phyloP scores from a whole-genome alignment of 1,140 invertebrate genomes.

The Lithobius niger region DNA sequence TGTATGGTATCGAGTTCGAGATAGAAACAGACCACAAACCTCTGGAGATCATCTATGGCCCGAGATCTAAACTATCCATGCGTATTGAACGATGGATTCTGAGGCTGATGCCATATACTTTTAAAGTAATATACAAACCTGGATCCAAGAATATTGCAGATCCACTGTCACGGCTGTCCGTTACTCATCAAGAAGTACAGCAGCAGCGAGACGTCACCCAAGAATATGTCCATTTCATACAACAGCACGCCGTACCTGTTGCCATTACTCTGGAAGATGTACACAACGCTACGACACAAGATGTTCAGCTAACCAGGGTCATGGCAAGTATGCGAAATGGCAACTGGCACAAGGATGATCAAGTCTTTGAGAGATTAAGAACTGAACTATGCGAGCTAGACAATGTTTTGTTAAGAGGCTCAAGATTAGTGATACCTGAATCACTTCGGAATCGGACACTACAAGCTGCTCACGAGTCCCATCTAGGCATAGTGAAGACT shows the following conservation, averaged over 20 bases:
- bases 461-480: slow-evolving; percentile 24
- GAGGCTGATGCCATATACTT: background rate
- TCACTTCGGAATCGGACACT: background rate
- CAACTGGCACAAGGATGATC: background rate
- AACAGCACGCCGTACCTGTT: too few species aligned
- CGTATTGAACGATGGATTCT: background rate
- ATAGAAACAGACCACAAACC: background rate
- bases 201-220: too few species aligned
- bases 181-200: too few species aligned
- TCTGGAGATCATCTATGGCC: background rate
- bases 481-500: slow-evolving; percentile 24
- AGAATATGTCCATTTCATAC: too few species aligned
- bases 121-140: background rate
- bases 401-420: background rate
- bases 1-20: background rate
- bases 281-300: too few species aligned
- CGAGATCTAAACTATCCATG: background rate
- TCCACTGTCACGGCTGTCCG: too few species aligned
- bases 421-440: background rate
- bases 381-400: background rate
- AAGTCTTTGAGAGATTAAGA: background rate
- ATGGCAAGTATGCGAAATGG: background rate
- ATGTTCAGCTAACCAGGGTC: too few species aligned
- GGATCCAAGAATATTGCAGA: too few species aligned
- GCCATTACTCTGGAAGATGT: too few species aligned